Conservation (phyloP, 2,797 vertebrate genomes). For the Falco rusticolus region DNA sequence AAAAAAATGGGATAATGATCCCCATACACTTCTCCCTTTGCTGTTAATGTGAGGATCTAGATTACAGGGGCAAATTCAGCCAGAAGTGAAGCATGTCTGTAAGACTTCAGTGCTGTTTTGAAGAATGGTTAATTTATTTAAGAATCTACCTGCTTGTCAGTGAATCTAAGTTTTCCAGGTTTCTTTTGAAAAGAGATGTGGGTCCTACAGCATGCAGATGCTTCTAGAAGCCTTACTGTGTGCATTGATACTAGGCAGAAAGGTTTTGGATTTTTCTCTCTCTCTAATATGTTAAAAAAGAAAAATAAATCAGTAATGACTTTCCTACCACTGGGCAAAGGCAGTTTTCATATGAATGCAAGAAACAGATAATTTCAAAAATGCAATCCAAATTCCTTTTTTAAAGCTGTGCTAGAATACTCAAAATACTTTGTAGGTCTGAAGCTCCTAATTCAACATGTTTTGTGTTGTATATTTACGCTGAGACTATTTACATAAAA, state of each 20-base stretch:
- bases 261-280: background rate
- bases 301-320: background rate
- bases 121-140: background rate
- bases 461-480: background rate
- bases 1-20: background rate
- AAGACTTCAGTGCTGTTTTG: background rate
- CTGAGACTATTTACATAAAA: background rate
- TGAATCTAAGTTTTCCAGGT: background rate
- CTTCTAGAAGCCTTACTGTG: slow-evolving; percentile 6
- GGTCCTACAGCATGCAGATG: background rate
- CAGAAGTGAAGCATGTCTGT: background rate
- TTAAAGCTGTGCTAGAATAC: background rate
- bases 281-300: background rate
- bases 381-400: background rate
- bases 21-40: background rate
- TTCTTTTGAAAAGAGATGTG: background rate
- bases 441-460: background rate
- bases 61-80: background rate
- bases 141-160: background rate
- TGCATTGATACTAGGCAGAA: background rate
- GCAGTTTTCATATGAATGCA: background rate
- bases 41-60: background rate
- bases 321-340: background rate
- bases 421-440: background rate
- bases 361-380: slow-evolving; percentile 3